These are phyloP conservation scores for Torymus auratus DNA, from an alignment of 2,888 invertebrate genomes.

Conservation along the genomic window DNA sequence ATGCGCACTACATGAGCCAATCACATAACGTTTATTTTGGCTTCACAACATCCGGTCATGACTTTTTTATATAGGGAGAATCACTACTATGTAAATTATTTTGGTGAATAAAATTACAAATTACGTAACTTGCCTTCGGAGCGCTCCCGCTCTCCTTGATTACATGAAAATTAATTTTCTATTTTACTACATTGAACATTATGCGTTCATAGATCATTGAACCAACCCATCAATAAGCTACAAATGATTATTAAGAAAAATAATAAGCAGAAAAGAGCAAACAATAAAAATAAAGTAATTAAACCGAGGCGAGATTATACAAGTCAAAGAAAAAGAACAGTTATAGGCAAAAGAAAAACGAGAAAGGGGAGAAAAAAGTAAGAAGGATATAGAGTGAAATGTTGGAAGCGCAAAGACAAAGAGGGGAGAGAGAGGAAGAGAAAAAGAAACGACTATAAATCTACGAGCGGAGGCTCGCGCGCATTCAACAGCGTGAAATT, in stretches of 20 bases:
- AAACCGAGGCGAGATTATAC: constrained; percentile 42
- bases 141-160: too few species aligned
- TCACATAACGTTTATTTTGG: too few species aligned
- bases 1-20: too few species aligned
- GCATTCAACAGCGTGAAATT: constrained; percentile 70
- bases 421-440: constrained; percentile 46
- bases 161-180: too few species aligned
- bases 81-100: too few species aligned
- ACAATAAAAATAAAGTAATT: constrained; percentile 52
- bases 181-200: constrained; percentile 16
- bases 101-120: too few species aligned
- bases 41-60: too few species aligned
- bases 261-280: constrained; percentile 45
- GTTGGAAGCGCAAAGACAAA: constrained; percentile 34
- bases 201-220: neutral
- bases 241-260: constrained; percentile 32
- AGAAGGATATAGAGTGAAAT: constrained; percentile 12
- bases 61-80: too few species aligned
- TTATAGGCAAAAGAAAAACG: constrained; percentile 6
- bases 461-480: constrained; percentile 56
- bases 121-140: too few species aligned
- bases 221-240: constrained; percentile 2
- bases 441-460: constrained; percentile 65
- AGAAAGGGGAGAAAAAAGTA: neutral
- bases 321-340: constrained; percentile 19